phyloP scores from a whole-genome alignment of 2,888 invertebrate species.

The Cephus runcator region DNA sequence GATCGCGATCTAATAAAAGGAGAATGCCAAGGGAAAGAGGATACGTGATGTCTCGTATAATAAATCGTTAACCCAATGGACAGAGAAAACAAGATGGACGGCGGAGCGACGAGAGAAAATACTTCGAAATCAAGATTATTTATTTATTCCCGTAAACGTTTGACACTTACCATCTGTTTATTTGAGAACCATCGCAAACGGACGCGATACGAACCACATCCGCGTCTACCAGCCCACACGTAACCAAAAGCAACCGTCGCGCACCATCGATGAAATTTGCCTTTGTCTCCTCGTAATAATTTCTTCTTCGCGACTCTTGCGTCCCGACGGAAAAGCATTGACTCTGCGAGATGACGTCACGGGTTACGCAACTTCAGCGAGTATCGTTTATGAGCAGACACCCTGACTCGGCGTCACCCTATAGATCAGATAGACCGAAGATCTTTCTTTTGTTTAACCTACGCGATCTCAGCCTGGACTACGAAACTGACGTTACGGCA shows the following conservation, averaged over 20 bases:
- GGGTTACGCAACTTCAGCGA: background rate
- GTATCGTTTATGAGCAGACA: background rate
- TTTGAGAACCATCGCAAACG: conserved; percentile 11
- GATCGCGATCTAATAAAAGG: background rate
- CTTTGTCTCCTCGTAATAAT: background rate
- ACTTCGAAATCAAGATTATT: background rate
- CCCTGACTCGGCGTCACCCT: background rate
- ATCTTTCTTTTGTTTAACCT: background rate
- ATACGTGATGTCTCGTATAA: background rate
- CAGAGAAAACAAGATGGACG: background rate
- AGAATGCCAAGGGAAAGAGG: background rate
- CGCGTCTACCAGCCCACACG: background rate
- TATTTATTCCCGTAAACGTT: background rate
- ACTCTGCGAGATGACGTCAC: background rate
- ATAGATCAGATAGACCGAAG: background rate
- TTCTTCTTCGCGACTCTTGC: background rate
- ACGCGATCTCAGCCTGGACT: background rate
- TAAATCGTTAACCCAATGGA: background rate
- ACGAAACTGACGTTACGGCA: background rate
- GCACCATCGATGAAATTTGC: background rate
- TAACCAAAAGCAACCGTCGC: background rate
- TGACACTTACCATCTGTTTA: background rate
- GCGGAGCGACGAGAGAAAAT: background rate
- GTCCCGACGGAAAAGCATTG: background rate
- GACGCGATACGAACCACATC: conserved; percentile 22